These are phyloP conservation scores for Littorina saxatilis DNA, from an alignment of 1,140 invertebrate genomes.

Conservation along the genomic window DNA sequence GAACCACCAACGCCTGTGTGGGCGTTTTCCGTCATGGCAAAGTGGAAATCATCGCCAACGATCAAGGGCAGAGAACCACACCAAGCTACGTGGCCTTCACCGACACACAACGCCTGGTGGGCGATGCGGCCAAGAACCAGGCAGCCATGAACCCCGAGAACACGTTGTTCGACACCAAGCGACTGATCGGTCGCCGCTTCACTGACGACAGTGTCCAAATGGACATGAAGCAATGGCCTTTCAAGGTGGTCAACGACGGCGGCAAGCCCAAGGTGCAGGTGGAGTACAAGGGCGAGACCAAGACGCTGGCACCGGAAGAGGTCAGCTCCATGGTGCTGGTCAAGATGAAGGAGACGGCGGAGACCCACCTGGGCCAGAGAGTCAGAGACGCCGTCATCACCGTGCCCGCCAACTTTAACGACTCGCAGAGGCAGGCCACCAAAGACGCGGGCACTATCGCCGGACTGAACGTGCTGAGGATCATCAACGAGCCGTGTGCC, in stretches of 20 bases:
- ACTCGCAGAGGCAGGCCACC: too few relatives aligned
- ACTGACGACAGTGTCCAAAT: slow-evolving; percentile 44
- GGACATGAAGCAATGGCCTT: slow-evolving; percentile 96
- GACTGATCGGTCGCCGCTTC: slow-evolving; percentile 47
- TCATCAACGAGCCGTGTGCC: slow-evolving; percentile 78
- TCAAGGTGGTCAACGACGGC: slow-evolving; percentile 76
- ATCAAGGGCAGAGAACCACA: slow-evolving; percentile 89
- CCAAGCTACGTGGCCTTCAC: slow-evolving; percentile 50
- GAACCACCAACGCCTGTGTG: slow-evolving; percentile 78
- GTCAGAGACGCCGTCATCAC: slow-evolving; percentile 56
- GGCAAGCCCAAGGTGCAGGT: too few relatives aligned
- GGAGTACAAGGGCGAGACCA: slow-evolving; percentile 91
- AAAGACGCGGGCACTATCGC: too few relatives aligned
- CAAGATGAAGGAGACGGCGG: too few relatives aligned
- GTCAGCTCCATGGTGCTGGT: too few relatives aligned
- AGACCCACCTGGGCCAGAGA: slow-evolving; percentile 85
- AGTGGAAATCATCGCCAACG: too few relatives aligned
- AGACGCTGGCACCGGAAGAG: too few relatives aligned
- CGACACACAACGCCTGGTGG: too few relatives aligned
- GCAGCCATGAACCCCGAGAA: slow-evolving; percentile 45
- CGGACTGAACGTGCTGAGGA: slow-evolving; percentile 82
- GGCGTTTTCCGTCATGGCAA: slow-evolving; percentile 83
- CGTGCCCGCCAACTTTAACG: slow-evolving; percentile 76
- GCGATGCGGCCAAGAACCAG: slow-evolving; percentile 49
- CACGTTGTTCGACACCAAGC: too few relatives aligned